Evolutionary conservation across 2,888 invertebrate genomes (phyloP).

Genomic region (Tinea semifulvella): DNA sequence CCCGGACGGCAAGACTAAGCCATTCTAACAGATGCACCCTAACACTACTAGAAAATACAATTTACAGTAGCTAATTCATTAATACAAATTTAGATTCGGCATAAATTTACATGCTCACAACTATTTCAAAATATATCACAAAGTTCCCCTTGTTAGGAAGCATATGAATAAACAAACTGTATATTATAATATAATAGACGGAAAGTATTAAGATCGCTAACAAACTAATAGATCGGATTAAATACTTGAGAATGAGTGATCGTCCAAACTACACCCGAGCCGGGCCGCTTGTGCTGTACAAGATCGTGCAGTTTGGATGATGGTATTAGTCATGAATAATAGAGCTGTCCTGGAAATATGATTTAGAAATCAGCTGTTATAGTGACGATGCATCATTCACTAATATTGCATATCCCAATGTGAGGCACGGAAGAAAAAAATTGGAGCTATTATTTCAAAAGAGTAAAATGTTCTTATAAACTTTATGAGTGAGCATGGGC

Average conservation of each 20-base stretch:
- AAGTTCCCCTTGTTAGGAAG: constrained; percentile 62
- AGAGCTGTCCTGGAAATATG: constrained; percentile 63
- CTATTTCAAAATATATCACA: constrained; percentile 42
- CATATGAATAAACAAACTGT: constrained; percentile 48
- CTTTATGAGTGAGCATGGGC: constrained; percentile 63
- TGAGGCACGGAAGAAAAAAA: constrained; percentile 61
- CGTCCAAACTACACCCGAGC: constrained; percentile 51
- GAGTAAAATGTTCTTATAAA: constrained; percentile 47
- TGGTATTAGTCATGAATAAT: constrained; percentile 51
- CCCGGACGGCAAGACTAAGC: constrained; percentile 35
- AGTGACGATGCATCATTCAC: constrained; percentile 66
- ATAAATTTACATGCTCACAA: constrained; percentile 62
- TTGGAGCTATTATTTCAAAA: constrained; percentile 59
- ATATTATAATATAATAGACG: constrained; percentile 48
- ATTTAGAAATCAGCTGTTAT: constrained; percentile 64
- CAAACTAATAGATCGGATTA: constrained; percentile 45
- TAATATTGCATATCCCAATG: constrained; percentile 65
- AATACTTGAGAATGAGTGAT: constrained; percentile 47
- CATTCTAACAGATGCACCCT: constrained; percentile 46
- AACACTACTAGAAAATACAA: constrained; percentile 47
- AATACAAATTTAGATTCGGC: constrained; percentile 49
- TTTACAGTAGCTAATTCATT: constrained; percentile 26
- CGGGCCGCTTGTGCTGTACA: not conserved
- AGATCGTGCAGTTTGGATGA: constrained; percentile 11
- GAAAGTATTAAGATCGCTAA: constrained; percentile 39